These are phyloP conservation scores for Austrofundulus limnaeus DNA, from an alignment of 2,113 vertebrate species.

Conservation along the genomic window DNA sequence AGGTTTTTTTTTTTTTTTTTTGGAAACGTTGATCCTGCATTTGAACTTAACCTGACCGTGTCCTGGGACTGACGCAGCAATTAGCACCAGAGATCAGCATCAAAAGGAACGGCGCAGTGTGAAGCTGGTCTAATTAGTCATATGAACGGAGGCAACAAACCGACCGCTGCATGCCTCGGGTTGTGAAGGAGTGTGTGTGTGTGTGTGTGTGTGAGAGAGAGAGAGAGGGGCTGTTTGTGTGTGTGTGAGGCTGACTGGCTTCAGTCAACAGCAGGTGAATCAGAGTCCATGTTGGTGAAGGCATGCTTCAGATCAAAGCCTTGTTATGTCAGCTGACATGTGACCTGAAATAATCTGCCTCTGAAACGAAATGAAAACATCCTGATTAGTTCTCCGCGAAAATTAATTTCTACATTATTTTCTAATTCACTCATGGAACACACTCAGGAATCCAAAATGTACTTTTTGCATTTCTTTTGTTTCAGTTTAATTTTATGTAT, in stretches of 20 bases:
- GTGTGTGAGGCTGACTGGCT: conserved; percentile 28
- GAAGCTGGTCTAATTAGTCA: conserved; percentile 98
- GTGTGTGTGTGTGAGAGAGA: conserved; percentile 36
- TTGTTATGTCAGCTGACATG: conserved; percentile 31
- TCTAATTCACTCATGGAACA: too few species aligned
- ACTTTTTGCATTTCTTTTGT: background rate
- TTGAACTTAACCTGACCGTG: conserved; percentile 91
- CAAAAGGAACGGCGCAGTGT: conserved; percentile 94
- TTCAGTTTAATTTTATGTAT: too few species aligned
- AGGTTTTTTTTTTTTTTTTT: too few species aligned
- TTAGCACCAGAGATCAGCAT: conserved; percentile 90
- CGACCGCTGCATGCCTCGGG: conserved; percentile 81
- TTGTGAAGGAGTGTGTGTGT: conserved; percentile 13
- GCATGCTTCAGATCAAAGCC: conserved; percentile 64
- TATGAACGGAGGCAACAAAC: conserved; percentile 89
- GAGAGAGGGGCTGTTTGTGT: conserved; percentile 36
- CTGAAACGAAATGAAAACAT: conserved; percentile 49
- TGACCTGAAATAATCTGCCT: conserved; percentile 55
- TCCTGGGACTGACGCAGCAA: conserved; percentile 85
- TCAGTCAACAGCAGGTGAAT: conserved; percentile 54
- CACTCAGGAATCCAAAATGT: background rate
- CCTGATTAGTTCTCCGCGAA: conserved; percentile 30
- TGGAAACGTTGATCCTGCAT: conserved; percentile 78
- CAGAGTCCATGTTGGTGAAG: conserved; percentile 49
- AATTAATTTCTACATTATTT: background rate